Conservation (phyloP, 2,113 vertebrate species). For the Misgurnus anguillicaudatus region DNA sequence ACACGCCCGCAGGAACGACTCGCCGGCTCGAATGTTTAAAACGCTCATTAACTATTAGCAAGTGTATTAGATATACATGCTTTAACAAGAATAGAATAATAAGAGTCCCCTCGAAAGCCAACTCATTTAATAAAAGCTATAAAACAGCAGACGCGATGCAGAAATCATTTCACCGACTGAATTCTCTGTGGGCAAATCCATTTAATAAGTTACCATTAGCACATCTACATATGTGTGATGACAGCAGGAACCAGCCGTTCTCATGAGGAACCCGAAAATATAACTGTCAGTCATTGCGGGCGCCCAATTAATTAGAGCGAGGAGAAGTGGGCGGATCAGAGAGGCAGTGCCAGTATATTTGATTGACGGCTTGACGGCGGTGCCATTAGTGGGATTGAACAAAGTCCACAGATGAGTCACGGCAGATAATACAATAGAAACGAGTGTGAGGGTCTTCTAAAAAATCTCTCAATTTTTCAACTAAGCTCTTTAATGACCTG, state of each 20-base stretch:
- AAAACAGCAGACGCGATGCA: too few species aligned
- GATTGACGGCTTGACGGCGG: conserved; percentile 12
- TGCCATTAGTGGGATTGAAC: background rate
- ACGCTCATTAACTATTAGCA: too few species aligned
- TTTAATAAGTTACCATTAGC: background rate
- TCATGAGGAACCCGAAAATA: background rate
- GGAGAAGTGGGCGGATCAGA: conserved; percentile 7
- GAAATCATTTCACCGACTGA: background rate
- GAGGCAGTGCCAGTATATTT: background rate
- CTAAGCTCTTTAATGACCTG: conserved; percentile 4
- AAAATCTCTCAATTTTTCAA: conserved; percentile 39
- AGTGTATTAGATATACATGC: too few species aligned
- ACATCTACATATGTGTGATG: background rate
- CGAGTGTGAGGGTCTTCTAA: background rate
- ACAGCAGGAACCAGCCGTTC: background rate
- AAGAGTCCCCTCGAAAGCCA: too few species aligned
- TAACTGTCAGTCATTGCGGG: conserved; percentile 24
- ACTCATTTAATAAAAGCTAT: too few species aligned
- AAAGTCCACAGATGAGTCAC: too few species aligned
- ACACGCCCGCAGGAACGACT: too few species aligned
- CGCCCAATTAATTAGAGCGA: conserved; percentile 10
- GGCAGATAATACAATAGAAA: background rate
- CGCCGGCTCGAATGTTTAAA: too few species aligned
- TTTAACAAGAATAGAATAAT: too few species aligned
- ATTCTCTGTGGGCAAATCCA: background rate